phyloP scores from a whole-genome alignment of 2,113 vertebrate genomes.

The Hydropotes inermis region DNA sequence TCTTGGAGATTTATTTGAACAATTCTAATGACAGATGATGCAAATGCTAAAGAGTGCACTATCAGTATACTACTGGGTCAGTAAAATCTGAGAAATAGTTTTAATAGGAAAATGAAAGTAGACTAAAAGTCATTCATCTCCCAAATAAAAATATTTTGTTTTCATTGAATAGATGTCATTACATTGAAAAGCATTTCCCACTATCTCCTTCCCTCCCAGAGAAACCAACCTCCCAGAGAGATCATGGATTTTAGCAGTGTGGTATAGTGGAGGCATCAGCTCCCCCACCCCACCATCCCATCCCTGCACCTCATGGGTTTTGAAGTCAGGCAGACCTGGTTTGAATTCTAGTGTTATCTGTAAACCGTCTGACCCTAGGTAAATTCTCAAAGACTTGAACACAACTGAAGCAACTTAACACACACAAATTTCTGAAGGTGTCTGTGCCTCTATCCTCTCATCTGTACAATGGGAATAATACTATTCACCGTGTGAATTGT shows the following conservation, averaged over 20 bases:
- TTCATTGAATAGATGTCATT: background rate
- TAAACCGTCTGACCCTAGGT: background rate
- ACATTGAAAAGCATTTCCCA: slow-evolving; percentile 28
- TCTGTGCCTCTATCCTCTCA: background rate
- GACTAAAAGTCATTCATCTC: background rate
- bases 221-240: background rate
- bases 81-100: slow-evolving; percentile 33
- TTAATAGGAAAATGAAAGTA: slow-evolving; percentile 50
- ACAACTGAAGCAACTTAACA: background rate
- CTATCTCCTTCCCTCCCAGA: background rate
- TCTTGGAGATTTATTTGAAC: slow-evolving; percentile 54
- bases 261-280: background rate
- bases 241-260: background rate
- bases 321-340: background rate
- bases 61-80: background rate
- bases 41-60: background rate
- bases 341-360: background rate
- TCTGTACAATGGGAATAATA: background rate
- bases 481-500: background rate
- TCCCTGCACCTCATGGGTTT: background rate
- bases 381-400: background rate
- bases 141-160: slow-evolving; percentile 21
- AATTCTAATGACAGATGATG: slow-evolving; percentile 47
- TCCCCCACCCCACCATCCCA: background rate
- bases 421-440: slow-evolving; percentile 1